Evolutionary conservation across 2,888 invertebrate genomes (phyloP).

Genomic region (Drosophila pseudotalamancana): DNA sequence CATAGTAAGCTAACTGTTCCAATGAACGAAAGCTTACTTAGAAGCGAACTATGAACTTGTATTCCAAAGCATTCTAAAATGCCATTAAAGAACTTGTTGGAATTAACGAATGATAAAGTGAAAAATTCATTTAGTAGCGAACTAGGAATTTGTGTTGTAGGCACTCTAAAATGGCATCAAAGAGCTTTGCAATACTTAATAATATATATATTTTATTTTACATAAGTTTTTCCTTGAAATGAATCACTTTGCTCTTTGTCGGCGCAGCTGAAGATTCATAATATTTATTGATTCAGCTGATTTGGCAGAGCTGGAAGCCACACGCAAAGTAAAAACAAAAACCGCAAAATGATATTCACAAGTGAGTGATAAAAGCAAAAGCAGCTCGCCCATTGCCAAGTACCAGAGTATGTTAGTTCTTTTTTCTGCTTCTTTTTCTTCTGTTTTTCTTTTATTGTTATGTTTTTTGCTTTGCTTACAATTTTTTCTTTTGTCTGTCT

Average conservation of each 20-base stretch:
- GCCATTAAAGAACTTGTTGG: neutral
- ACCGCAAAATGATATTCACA: conserved; percentile 29
- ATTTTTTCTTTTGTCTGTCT: conserved; percentile 47
- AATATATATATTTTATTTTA: neutral
- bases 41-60: neutral
- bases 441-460: conserved; percentile 9
- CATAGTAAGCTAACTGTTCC: neutral
- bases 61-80: neutral
- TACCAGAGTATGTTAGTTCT: conserved; percentile 10
- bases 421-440: neutral
- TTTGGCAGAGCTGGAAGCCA: neutral
- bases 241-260: conserved; percentile 28
- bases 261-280: neutral
- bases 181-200: neutral
- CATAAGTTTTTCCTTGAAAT: conserved; percentile 19
- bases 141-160: neutral
- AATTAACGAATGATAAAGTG: too few relatives aligned
- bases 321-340: neutral
- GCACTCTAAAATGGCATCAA: neutral
- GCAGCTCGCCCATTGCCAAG: conserved; percentile 22
- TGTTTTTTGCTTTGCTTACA: conserved; percentile 12
- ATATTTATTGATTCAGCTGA: conserved; percentile 35
- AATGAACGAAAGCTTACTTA: neutral
- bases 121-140: neutral
- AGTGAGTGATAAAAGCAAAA: conserved; percentile 31